Evolutionary conservation across 2,888 invertebrate genomes (phyloP).

Genomic region (Melinopterus prodromus): DNA sequence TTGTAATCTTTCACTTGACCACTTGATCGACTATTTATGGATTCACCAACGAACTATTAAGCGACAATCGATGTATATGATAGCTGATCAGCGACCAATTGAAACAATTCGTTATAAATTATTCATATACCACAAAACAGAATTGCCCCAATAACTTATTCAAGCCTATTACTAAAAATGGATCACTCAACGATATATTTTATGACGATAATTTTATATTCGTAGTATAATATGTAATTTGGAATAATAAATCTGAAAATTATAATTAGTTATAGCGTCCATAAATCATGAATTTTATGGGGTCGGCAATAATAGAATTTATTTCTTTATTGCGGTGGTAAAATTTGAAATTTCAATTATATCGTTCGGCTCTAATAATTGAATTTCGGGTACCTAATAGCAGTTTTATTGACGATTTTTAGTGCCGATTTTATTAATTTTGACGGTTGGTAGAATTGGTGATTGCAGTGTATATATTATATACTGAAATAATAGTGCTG

Average conservation of each 20-base stretch:
- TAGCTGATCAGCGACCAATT: neutral
- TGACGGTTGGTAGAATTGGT: no score
- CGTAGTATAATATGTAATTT: neutral
- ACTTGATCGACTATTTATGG: no score
- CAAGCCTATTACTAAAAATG: neutral
- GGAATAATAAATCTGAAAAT: neutral
- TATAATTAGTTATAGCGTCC: neutral
- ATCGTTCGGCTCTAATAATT: neutral
- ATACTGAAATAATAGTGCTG: no score
- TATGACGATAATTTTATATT: neutral
- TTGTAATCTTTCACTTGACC: no score
- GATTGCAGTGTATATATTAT: no score
- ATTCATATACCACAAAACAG: neutral
- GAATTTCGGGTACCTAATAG: neutral
- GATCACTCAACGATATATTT: neutral
- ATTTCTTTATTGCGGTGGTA: neutral
- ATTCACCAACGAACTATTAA: no score
- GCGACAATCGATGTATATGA: no score
- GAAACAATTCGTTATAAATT: neutral
- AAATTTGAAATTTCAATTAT: neutral
- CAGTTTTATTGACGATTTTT: neutral
- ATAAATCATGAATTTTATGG: neutral
- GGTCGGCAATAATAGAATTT: neutral
- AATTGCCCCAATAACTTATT: neutral
- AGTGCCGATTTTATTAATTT: neutral